A percentile compares a stretch with the other conserved stretches of the same genome.
Conservation (phyloP, 2,113 vertebrate species). For the Dicaeum eximium region DNA sequence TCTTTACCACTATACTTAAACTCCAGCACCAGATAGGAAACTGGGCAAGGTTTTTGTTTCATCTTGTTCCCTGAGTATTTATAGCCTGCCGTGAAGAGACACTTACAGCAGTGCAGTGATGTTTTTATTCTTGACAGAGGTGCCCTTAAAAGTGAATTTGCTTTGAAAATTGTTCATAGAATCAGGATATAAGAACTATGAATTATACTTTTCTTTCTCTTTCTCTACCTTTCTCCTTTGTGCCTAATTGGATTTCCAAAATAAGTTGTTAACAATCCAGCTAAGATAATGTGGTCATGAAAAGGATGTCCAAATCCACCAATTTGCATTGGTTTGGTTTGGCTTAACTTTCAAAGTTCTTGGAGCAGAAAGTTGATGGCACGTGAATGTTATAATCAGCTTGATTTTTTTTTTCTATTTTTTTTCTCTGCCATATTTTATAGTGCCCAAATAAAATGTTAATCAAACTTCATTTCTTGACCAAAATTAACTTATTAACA, state of each 20-base stretch:
- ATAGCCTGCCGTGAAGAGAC: constrained; percentile 51
- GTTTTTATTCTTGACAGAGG: constrained; percentile 65
- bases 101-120: constrained; percentile 22
- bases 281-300: constrained; percentile 85
- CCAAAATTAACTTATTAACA: constrained; percentile 63
- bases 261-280: constrained; percentile 83
- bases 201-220: neutral
- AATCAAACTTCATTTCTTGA: constrained; percentile 71
- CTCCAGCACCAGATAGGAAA: constrained; percentile 2
- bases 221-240: neutral
- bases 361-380: constrained; percentile 82
- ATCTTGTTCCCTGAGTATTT: constrained; percentile 63
- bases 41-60: constrained; percentile 52
- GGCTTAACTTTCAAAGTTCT: constrained; percentile 84
- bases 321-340: constrained; percentile 88
- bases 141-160: constrained; percentile 66
- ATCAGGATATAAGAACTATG: constrained; percentile 41
- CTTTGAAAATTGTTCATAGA: constrained; percentile 51
- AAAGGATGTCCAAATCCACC: constrained; percentile 86
- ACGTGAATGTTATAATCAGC: constrained; percentile 82
- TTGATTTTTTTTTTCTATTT: constrained; percentile 53
- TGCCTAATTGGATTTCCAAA: constrained; percentile 82
- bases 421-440: constrained; percentile 77
- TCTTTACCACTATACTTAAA: constrained; percentile 3
- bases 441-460: constrained; percentile 69